These are phyloP conservation scores for Acronicta aceris DNA, from an alignment of 2,888 invertebrate genomes.

Conservation along the genomic window DNA sequence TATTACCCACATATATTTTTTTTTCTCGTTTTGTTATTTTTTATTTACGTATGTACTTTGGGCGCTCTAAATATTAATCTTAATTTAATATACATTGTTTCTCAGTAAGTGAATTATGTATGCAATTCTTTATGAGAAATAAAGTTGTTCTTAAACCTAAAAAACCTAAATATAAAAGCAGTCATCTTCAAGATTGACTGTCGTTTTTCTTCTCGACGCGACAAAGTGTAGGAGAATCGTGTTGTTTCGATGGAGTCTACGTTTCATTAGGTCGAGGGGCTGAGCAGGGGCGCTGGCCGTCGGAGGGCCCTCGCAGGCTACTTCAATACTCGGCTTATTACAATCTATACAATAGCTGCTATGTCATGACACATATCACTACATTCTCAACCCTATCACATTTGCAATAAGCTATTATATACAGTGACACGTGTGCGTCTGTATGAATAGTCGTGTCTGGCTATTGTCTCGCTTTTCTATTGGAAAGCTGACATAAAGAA, in stretches of 20 bases:
- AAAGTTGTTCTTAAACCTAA: too few species aligned
- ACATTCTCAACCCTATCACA: constrained; percentile 58
- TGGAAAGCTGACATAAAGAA: constrained; percentile 68
- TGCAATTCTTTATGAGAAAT: too few species aligned
- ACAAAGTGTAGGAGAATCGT: constrained; percentile 51
- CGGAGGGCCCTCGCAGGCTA: constrained; percentile 74
- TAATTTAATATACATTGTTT: too few species aligned
- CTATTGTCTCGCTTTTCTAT: constrained; percentile 72
- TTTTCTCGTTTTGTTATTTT: too few species aligned
- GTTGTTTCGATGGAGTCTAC: constrained; percentile 59
- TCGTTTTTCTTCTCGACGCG: constrained; percentile 48
- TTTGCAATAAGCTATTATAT: constrained; percentile 40
- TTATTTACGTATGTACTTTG: too few species aligned
- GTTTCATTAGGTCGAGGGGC: constrained; percentile 82
- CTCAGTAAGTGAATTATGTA: too few species aligned
- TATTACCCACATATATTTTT: too few species aligned
- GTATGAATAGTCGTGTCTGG: constrained; percentile 67
- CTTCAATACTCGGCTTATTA: constrained; percentile 72
- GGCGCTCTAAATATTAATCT: too few species aligned
- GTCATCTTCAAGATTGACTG: constrained; percentile 23
- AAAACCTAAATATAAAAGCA: too few species aligned
- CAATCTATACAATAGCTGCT: constrained; percentile 61
- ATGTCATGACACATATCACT: constrained; percentile 35
- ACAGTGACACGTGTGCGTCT: constrained; percentile 18
- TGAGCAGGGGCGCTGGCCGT: constrained; percentile 71